phyloP scores from a whole-genome alignment of 2,888 invertebrate species.

The Philereme vetulata region DNA sequence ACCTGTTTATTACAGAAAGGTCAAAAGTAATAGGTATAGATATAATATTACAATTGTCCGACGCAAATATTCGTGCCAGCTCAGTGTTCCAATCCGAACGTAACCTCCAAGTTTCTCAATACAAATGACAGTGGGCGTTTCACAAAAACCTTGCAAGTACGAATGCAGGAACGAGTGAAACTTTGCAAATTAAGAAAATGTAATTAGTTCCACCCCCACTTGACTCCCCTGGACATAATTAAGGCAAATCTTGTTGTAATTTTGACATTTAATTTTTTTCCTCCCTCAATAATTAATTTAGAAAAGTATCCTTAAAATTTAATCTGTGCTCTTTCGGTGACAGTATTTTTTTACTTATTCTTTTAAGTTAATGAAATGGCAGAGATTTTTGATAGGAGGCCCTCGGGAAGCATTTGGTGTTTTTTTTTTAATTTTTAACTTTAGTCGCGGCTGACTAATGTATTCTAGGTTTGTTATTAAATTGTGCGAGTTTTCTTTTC shows the following conservation, averaged over 20 bases:
- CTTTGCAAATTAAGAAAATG: constrained; percentile 83
- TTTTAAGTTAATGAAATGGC: constrained; percentile 70
- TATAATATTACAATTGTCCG: too few relatives aligned
- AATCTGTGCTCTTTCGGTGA: constrained; percentile 75
- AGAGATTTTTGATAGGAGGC: constrained; percentile 71
- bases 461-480: constrained; percentile 55
- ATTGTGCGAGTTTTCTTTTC: constrained; percentile 46
- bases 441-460: constrained; percentile 61
- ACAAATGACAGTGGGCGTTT: constrained; percentile 46
- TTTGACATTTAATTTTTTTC: constrained; percentile 82
- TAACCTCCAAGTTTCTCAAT: constrained; percentile 24
- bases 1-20: too few relatives aligned
- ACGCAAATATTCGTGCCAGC: not conserved
- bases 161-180: constrained; percentile 50
- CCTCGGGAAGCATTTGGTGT: constrained; percentile 37
- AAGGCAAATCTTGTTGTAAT: constrained; percentile 82
- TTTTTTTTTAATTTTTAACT: constrained; percentile 53
- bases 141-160: constrained; percentile 48
- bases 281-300: constrained; percentile 75
- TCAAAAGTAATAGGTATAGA: too few relatives aligned
- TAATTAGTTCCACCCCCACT: constrained; percentile 67
- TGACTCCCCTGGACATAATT: constrained; percentile 70
- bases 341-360: constrained; percentile 59
- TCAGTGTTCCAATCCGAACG: not conserved
- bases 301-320: constrained; percentile 78